phyloP scores from a whole-genome alignment of 2,888 invertebrate genomes.

The Sphecodes monilicornis region DNA sequence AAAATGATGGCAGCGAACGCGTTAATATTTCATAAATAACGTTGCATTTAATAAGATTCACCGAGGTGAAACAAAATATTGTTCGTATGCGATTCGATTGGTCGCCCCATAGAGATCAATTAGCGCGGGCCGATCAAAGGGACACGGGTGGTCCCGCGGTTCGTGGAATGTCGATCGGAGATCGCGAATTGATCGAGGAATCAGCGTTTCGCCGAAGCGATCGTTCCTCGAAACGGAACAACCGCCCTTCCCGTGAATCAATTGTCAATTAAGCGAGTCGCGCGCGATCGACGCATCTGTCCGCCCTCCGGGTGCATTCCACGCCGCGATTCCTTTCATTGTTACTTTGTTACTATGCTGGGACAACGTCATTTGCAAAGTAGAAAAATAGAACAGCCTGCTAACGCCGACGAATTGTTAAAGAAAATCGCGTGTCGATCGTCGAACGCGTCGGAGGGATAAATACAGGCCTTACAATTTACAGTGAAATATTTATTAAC shows the following conservation, averaged over 20 bases:
- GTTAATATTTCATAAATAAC: too few relatives aligned
- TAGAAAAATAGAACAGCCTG: conserved; percentile 39
- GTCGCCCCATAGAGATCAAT: conserved; percentile 35
- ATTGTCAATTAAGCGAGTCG: conserved; percentile 45
- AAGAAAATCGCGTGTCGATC: neutral
- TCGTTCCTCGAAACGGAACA: conserved; percentile 45
- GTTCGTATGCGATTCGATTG: conserved; percentile 3
- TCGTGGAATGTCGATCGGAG: conserved; percentile 29
- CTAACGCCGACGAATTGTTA: neutral
- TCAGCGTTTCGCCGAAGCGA: conserved; percentile 43
- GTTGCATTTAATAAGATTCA: neutral
- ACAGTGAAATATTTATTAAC: neutral
- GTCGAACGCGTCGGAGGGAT: neutral
- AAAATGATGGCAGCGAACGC: too few relatives aligned
- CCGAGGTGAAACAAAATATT: neutral
- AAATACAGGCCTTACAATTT: neutral
- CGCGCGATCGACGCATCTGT: neutral
- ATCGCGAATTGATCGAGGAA: conserved; percentile 8
- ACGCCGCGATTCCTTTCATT: neutral
- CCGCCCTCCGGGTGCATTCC: neutral
- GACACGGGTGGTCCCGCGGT: conserved; percentile 4
- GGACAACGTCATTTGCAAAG: conserved; percentile 24
- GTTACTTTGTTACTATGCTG: neutral
- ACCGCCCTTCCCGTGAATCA: conserved; percentile 37
- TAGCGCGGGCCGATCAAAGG: conserved; percentile 10